These are phyloP conservation scores for Acanthochromis polyacanthus DNA, from an alignment of 2,113 vertebrate genomes.

Conservation along the genomic window DNA sequence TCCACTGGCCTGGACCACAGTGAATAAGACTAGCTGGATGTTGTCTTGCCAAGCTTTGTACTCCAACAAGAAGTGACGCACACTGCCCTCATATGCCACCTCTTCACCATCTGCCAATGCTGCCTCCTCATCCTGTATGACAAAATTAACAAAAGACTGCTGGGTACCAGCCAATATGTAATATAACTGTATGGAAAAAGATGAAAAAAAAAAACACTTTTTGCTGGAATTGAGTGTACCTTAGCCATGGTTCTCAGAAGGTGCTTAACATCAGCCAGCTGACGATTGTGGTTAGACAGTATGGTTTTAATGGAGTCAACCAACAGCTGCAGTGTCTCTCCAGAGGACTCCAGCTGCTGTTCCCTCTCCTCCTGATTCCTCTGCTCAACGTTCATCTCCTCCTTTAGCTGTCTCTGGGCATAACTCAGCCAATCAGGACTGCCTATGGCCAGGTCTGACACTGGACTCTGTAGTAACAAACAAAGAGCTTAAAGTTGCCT, in stretches of 20 bases:
- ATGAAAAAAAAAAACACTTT: no score
- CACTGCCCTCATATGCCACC: constrained; percentile 94
- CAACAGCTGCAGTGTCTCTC: constrained; percentile 94
- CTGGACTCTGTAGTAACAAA: constrained; percentile 84
- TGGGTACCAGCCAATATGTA: no score
- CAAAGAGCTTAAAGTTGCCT: no score
- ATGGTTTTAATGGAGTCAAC: constrained; percentile 96
- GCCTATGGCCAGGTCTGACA: constrained; percentile 91
- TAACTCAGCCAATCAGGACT: constrained; percentile 94
- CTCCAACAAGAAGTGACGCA: constrained; percentile 95
- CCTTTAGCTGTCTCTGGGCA: constrained; percentile 92
- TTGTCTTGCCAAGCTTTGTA: constrained; percentile 99
- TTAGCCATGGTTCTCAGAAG: constrained; percentile 98
- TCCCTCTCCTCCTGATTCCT: constrained; percentile 92
- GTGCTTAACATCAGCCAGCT: constrained; percentile 96
- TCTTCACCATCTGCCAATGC: constrained; percentile 96
- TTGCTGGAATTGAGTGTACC: constrained; percentile 78
- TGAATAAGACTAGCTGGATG: constrained; percentile 97
- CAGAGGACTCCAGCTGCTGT: constrained; percentile 92
- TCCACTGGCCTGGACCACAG: constrained; percentile 95
- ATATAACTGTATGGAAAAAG: no score
- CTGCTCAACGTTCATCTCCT: constrained; percentile 90
- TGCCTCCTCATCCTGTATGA: constrained; percentile 94
- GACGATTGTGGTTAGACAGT: constrained; percentile 95
- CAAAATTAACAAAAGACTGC: background rate